Percentiles rank a stretch among this genome's conserved stretches.
Evolutionary conservation across 1,140 invertebrate species (phyloP).

Genomic region (Zaprionus capensis): DNA sequence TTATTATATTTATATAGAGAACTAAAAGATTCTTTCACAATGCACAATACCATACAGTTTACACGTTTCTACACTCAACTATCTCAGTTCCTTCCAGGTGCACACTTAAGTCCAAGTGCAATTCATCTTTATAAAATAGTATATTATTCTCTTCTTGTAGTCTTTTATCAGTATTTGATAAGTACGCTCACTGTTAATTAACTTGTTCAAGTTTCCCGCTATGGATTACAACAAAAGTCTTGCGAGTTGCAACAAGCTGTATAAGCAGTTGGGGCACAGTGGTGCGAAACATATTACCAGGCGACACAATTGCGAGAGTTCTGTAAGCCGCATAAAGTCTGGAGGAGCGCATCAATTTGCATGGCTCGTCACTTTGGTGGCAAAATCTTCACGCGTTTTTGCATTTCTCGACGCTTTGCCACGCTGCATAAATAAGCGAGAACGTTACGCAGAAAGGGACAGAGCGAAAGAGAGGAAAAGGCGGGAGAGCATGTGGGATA

Average conservation of each 20-base stretch:
- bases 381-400: conserved; percentile 69
- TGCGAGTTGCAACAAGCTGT: conserved; percentile 23
- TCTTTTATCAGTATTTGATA: conserved; percentile 21
- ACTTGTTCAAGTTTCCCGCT: conserved; percentile 31
- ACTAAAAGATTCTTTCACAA: too few relatives aligned
- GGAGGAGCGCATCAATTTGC: conserved; percentile 59
- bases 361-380: conserved; percentile 68
- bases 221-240: conserved; percentile 43
- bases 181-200: conserved; percentile 40
- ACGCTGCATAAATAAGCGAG: conserved; percentile 75
- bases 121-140: neutral
- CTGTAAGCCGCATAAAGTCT: conserved; percentile 6
- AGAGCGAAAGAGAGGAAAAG: neutral
- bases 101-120: fast-evolving
- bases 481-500: neutral
- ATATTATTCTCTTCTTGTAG: neutral
- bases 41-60: too few relatives aligned
- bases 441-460: neutral
- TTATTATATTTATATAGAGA: too few relatives aligned
- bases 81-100: too few relatives aligned
- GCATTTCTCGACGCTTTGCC: conserved; percentile 70
- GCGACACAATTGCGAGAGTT: neutral
- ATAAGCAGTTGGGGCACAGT: conserved; percentile 44
- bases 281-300: neutral
- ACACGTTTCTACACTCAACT: too few relatives aligned